Evolutionary conservation across 2,888 invertebrate genomes (phyloP), one percentile per base, ranked within the genome.

Genomic region (Habrosyne pyritoides): DNA sequence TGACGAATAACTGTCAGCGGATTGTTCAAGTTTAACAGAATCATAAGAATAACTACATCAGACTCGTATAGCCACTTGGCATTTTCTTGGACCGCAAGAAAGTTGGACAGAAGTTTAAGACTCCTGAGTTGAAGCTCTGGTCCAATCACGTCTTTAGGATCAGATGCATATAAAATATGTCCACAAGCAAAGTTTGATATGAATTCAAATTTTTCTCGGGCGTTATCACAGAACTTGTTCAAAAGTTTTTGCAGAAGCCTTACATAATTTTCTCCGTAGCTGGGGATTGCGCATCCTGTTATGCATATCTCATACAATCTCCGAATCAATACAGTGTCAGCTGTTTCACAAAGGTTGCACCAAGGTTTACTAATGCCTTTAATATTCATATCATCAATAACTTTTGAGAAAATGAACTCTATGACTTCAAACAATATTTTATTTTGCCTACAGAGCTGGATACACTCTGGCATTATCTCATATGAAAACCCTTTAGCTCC

Each of bases 1-100:
- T 91, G 73, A 14, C 97, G 92, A 48, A 96, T 93, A 0, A 87
- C 80, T 24, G 85, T 72, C 14, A 94, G 79, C 0, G 93, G 89
- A 61, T 94, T 93, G 47, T 93, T 91, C 6, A 96, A 83, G 10
- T 85, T 75, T 54, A 94, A 94, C 0, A 95, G 82, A 30, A 96
- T 75, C 64, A 93, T 83, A 55, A 94, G 85, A 4, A 95, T 79
- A 0, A 94, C 79, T 7, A 89, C 83, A 75, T 92, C 86, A 0
- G 91, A 89, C 48, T 89, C 86, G 50, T 79, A 84, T 30, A 89
- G 65, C 93, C 91, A 90, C 49, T 79, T 73, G 10, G 71, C 66
- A 47, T 79, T 67, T 59, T 77, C 69, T 59, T 84, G 81, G 22
- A 79, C 70, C 12, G 79, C 69, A 26, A 89, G 56, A 47, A 84